Base-by-base conservation (phyloP, 2,888 invertebrate genomes). In the Tinea semifulvella region DNA sequence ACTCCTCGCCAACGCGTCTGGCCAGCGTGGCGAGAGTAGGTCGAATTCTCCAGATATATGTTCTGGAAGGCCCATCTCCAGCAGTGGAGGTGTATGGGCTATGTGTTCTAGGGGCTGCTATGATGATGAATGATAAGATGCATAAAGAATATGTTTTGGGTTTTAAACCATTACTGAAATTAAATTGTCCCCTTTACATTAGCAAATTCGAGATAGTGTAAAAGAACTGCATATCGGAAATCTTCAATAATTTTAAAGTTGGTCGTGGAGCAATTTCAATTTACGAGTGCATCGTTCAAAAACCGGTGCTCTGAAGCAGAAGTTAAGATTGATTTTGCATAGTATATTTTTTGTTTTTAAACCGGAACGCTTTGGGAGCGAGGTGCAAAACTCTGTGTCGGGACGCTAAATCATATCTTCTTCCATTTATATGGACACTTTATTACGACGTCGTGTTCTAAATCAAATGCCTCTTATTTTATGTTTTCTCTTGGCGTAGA, bases 381-480 rank as follows among this genome's bases (percentile, higher is more conserved):
- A 68, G 68, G 71, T 73, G 67, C 58, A 67, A 74, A n/a, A 70
- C 66, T 63, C 65, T 53, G 61, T 62, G 69, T 68, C 61, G 59
- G 53, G 60, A 63, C 62, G 64, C 64, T 76, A 77, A 76, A 77
- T 77, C 77, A 76, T 67, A 71, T 72, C 72, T 65, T 62, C 61
- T 67, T 70, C 74, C 73, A 72, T 76, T 76, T 76, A 76, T 73
- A 75, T 72, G 70, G 77, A 76, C 75, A 76, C 73, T 76, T 79
- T 77, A 76, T 75, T 76, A 73, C 74, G 67, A 68, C 63, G 70
- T 63, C 67, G 69, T 66, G 68, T 72, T 75, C 73, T 77, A 76
- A 79, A 79, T 79, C 79, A 77, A 76, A 77, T 67, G 72, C 67
- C 70, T 70, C 68, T 73, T 74, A 75, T 76, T 76, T 76, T 71